A percentile compares a stretch with the other conserved stretches of the same genome.
phyloP scores from a whole-genome alignment of 2,113 vertebrate species.

The Lanius ludovicianus region DNA sequence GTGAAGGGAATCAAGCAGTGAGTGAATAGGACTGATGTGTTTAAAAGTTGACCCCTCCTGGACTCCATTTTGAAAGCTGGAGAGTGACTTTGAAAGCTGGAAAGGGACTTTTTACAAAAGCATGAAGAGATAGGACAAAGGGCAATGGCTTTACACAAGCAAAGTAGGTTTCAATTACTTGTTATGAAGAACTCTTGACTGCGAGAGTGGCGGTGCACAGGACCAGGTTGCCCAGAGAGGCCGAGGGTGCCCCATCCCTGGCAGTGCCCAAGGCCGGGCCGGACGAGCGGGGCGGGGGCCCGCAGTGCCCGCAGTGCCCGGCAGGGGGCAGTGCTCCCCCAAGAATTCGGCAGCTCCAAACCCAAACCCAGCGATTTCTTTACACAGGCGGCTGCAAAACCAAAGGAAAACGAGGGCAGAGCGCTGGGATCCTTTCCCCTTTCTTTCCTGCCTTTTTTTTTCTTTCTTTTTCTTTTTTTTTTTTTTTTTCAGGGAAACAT shows the following conservation, averaged over 20 bases:
- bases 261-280: fast-evolving
- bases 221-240: fast-evolving
- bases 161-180: too few relatives aligned
- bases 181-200: fast-evolving
- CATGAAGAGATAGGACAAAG: too few relatives aligned
- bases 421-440: too few relatives aligned
- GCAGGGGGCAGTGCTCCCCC: slow-evolving; percentile 72
- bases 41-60: not conserved
- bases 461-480: not conserved
- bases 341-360: not conserved
- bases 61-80: not conserved
- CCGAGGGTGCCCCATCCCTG: fast-evolving
- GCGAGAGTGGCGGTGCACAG: fast-evolving
- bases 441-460: not conserved
- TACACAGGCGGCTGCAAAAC: not conserved
- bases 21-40: fast-evolving
- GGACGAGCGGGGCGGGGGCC: not conserved
- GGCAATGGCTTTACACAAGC: not conserved
- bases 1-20: not conserved
- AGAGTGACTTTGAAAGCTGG: not conserved
- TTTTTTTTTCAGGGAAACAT: not conserved
- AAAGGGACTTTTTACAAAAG: not conserved
- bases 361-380: not conserved
- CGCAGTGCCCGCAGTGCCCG: not conserved
- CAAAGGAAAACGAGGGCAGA: not conserved